Conservation (phyloP, 2,888 invertebrate genomes). For the Tortrix viridana region DNA sequence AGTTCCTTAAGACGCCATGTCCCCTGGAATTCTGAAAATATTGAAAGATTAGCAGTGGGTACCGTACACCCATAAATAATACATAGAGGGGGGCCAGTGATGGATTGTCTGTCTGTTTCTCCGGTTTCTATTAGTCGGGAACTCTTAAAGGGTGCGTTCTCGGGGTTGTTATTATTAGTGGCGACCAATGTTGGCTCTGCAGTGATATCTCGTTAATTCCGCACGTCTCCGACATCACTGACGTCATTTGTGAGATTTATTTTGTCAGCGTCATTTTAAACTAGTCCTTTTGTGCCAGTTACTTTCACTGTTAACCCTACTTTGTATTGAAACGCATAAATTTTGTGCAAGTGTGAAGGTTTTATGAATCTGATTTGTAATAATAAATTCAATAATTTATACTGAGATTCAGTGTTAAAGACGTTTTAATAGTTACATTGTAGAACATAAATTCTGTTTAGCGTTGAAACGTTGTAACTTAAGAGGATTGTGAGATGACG, state of each 20-base stretch:
- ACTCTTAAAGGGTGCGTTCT: slow-evolving; percentile 80
- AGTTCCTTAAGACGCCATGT: slow-evolving; percentile 47
- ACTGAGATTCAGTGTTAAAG: background rate
- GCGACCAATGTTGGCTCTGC: slow-evolving; percentile 76
- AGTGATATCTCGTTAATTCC: slow-evolving; percentile 75
- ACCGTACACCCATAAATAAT: slow-evolving; percentile 81
- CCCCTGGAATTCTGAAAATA: slow-evolving; percentile 80
- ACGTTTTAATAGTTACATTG: too few relatives aligned
- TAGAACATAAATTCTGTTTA: too few relatives aligned
- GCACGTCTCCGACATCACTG: slow-evolving; percentile 56
- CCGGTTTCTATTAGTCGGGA: slow-evolving; percentile 81
- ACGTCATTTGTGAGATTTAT: slow-evolving; percentile 63
- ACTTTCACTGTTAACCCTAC: slow-evolving; percentile 1
- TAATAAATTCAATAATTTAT: background rate
- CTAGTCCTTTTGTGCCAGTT: slow-evolving; percentile 25
- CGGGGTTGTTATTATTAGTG: slow-evolving; percentile 72
- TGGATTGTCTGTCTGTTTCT: slow-evolving; percentile 80
- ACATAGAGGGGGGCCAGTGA: slow-evolving; percentile 78
- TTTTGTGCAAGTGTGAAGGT: slow-evolving; percentile 2
- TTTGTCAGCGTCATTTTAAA: slow-evolving; percentile 46
- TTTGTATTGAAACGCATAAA: background rate
- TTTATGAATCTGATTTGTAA: background rate
- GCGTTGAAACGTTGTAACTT: too few relatives aligned
- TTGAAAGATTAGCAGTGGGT: slow-evolving; percentile 83
- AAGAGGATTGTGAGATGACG: too few relatives aligned